Evolutionary conservation across 2,113 vertebrate species (phyloP).

Genomic region (Cebus imitator): DNA sequence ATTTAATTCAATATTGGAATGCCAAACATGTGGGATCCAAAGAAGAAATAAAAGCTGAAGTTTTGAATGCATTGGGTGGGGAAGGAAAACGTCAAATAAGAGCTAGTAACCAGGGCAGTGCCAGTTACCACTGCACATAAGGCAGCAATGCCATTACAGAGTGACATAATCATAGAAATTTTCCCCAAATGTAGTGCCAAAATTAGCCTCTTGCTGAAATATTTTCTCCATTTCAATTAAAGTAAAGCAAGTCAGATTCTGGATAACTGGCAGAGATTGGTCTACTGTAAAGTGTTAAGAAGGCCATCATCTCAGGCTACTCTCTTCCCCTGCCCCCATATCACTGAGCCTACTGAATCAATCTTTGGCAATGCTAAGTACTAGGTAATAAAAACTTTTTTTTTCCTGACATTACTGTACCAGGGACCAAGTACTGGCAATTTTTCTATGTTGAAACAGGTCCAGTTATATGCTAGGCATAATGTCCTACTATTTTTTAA

Average conservation of each 20-base stretch:
- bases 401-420: background rate
- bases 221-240: background rate
- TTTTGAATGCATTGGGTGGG: background rate
- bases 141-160: background rate
- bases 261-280: background rate
- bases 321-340: background rate
- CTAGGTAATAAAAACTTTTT: background rate
- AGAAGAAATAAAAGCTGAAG: background rate
- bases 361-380: background rate
- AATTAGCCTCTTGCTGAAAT: background rate
- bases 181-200: background rate
- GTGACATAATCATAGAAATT: background rate
- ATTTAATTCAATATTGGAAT: background rate
- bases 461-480: background rate
- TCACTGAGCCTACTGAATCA: background rate
- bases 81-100: background rate
- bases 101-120: background rate
- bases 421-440: background rate
- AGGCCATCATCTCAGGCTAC: background rate
- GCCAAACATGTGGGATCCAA: background rate
- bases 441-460: background rate
- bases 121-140: too few relatives aligned
- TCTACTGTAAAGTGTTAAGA: background rate
- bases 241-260: background rate
- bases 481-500: background rate